Conservation (phyloP, 2,113 vertebrate species). For the Dolichotis patagonum region DNA sequence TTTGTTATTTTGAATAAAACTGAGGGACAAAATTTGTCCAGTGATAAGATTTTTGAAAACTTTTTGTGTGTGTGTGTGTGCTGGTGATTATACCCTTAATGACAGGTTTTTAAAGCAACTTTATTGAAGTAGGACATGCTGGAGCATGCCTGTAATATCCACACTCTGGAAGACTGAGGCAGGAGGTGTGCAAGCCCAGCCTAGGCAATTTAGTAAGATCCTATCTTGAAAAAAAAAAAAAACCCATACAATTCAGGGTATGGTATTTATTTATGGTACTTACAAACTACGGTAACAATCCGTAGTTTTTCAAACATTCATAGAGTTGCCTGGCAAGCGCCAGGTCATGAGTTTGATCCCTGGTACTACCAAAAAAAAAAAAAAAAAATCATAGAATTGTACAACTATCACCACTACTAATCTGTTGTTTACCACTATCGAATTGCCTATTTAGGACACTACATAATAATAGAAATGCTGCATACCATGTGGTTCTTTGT, state of each 20-base stretch:
- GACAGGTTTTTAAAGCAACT: neutral
- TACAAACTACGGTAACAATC: too few species aligned
- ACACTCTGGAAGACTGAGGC: neutral
- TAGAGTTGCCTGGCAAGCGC: neutral
- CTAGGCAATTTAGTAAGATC: neutral
- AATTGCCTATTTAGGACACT: constrained; percentile 30
- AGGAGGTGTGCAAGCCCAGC: neutral
- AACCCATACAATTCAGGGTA: too few species aligned
- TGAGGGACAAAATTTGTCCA: constrained; percentile 30
- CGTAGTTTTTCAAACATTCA: neutral
- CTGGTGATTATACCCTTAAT: neutral
- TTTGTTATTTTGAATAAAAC: constrained; percentile 47
- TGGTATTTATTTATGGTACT: too few species aligned
- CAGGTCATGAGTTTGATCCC: too few species aligned
- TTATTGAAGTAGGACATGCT: neutral
- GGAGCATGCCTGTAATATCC: neutral
- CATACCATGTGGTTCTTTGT: neutral
- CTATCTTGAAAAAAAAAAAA: neutral
- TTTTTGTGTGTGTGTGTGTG: neutral
- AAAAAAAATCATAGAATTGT: neutral
- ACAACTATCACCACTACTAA: neutral
- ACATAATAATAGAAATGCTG: neutral
- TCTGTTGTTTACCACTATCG: neutral
- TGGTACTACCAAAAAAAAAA: too few species aligned
- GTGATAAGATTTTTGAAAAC: neutral